Evolutionary conservation across 2,888 invertebrate species (phyloP), one percentile per base, ranked within the genome.

Genomic region (Thymelicus acteon): DNA sequence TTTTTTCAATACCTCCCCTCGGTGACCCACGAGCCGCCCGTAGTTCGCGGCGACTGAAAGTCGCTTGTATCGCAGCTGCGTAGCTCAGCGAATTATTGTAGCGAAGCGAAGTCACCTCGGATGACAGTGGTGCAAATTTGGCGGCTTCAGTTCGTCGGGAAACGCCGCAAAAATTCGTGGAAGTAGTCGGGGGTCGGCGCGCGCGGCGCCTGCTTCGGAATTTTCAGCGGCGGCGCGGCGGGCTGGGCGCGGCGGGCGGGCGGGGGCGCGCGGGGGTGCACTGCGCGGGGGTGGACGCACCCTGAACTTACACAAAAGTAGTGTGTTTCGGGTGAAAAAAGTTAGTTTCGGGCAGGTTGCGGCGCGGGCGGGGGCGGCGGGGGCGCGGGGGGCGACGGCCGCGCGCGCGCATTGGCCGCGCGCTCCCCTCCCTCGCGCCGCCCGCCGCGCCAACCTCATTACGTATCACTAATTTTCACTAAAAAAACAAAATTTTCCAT

Each of bases 241-340:
- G 52, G 19, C 15, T 47, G 66, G 72, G 31, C 31, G 31, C 31
- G 31, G 31, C 31, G 31, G 31, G 31, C 31, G 31, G 60, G 47
- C n/a, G 69, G 48, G 61, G 58, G 54, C 67, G 15, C 57, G 74
- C n/a, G 69, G 37, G 72, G 82, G 77, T 72, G 82, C 77, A 60
- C 63, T 91, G 92, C 91, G 92, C 92, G 88, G 80, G 87, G 84
- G 77, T 76, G 76, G 72, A 72, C 79, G 80, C 77, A 80, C 82
- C 83, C 82, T 90, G 88, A 93, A 92, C 81, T 75, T 88, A 80
- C 85, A 87, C 85, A 91, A 88, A 91, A 91, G 44, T 86, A 77
- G 79, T 78, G 57, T 57, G 81, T 83, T 88, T 88, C 85, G 85
- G 78, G 44, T 44, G 44, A 44, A 84, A 86, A 86, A 85, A 85